phyloP scores from a whole-genome alignment of 64 coral and sea anemone genomes.

The Pocillopora verrucosa region DNA sequence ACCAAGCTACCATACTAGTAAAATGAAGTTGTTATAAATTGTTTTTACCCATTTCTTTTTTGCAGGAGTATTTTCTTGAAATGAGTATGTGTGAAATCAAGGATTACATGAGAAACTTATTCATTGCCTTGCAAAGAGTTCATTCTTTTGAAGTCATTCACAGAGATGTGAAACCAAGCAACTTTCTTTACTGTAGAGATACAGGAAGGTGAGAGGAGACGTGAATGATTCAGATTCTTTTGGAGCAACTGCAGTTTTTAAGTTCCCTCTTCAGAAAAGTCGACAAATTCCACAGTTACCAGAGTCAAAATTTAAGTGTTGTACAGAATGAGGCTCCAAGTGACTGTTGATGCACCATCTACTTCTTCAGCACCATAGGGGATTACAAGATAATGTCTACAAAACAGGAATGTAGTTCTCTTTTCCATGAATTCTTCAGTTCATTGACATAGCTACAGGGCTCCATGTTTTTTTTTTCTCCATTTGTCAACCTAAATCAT shows the following conservation, averaged over 20 bases:
- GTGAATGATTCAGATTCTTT: neutral
- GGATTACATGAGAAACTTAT: constrained; percentile 92
- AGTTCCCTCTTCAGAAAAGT: no score
- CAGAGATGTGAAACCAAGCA: constrained; percentile 96
- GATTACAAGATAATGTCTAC: no score
- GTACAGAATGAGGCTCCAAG: no score
- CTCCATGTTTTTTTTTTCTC: no score
- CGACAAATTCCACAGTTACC: no score
- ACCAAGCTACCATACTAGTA: neutral
- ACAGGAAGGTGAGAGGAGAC: constrained; percentile 61
- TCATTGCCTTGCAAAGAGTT: constrained; percentile 84
- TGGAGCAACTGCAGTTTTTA: neutral
- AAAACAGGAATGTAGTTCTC: no score
- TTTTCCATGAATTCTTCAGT: no score
- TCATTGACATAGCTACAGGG: no score
- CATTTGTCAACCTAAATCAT: no score
- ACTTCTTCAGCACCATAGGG: no score
- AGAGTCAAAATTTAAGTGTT: no score
- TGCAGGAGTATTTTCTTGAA: constrained; percentile 86
- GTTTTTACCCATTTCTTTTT: neutral
- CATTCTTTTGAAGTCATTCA: constrained; percentile 96
- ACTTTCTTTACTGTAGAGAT: constrained; percentile 85
- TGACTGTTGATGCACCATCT: no score
- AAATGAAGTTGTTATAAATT: neutral
- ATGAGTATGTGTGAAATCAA: constrained; percentile 93